Conservation (phyloP, 1,140 invertebrate species). For the Hormaphis cornu region DNA sequence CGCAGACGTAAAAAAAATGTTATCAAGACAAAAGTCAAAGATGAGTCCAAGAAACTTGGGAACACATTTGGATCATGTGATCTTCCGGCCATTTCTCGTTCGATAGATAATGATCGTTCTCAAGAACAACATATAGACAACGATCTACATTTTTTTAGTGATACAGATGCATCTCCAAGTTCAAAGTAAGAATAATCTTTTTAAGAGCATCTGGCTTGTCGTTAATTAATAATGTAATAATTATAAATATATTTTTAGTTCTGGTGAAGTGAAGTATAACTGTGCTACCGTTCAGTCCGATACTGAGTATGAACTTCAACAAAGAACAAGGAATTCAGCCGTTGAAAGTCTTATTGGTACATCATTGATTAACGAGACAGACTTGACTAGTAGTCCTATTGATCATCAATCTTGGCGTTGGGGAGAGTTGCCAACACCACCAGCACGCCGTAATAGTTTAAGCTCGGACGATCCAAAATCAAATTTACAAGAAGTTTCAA, state of each 20-base stretch:
- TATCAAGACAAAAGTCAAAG: slow-evolving; percentile 9
- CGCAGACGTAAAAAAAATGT: slow-evolving; percentile 21
- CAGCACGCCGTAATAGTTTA: slow-evolving; percentile 12
- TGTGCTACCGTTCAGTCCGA: slow-evolving; percentile 79
- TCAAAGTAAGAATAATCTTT: slow-evolving; percentile 36
- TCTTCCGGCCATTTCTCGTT: neutral
- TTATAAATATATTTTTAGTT: slow-evolving; percentile 44
- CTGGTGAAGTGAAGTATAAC: slow-evolving; percentile 56
- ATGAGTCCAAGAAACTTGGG: slow-evolving; percentile 1
- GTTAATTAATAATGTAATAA: neutral
- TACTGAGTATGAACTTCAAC: slow-evolving; percentile 77
- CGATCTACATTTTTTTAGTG: slow-evolving; percentile 83
- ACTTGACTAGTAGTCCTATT: slow-evolving; percentile 42
- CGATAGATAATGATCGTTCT: slow-evolving; percentile 8
- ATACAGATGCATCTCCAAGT: slow-evolving; percentile 67
- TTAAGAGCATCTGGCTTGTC: neutral
- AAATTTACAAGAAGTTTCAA: slow-evolving; percentile 21
- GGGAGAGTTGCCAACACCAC: slow-evolving; percentile 77
- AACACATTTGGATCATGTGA: slow-evolving; percentile 24
- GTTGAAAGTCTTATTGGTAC: slow-evolving; percentile 41
- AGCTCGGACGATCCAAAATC: slow-evolving; percentile 11
- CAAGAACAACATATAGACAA: slow-evolving; percentile 21
- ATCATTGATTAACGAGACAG: slow-evolving; percentile 36
- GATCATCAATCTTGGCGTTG: slow-evolving; percentile 68
- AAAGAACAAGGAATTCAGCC: slow-evolving; percentile 43